Evolutionary conservation across 2,113 vertebrate species (phyloP).

Genomic region (Rhynchopsitta pachyrhyncha): DNA sequence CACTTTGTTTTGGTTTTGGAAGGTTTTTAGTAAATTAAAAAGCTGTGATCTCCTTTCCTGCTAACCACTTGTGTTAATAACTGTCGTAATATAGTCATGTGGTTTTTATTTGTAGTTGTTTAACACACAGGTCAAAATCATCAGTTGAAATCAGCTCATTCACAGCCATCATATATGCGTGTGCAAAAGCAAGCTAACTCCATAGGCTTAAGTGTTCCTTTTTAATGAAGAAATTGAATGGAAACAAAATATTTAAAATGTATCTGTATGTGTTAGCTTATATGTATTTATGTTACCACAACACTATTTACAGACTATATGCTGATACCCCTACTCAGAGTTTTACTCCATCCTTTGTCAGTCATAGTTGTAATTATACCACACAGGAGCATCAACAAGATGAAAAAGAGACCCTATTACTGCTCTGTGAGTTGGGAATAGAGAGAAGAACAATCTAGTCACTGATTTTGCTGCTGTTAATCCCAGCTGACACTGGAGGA

Average conservation of each 20-base stretch:
- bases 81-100: neutral
- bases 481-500: neutral
- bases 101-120: conserved; percentile 46
- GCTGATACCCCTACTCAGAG: neutral
- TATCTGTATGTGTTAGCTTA: neutral
- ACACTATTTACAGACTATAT: neutral
- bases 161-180: neutral
- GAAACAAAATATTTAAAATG: neutral
- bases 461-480: neutral
- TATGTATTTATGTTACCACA: neutral
- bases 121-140: conserved; percentile 4
- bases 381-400: neutral
- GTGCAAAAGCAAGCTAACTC: neutral
- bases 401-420: neutral
- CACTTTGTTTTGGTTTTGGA: conserved; percentile 39
- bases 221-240: neutral
- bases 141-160: neutral
- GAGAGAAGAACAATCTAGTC: neutral
- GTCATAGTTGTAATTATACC: neutral
- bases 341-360: neutral
- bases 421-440: neutral
- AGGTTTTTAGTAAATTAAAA: conserved; percentile 49
- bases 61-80: conserved; percentile 22
- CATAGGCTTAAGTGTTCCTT: neutral
- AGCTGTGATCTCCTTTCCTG: conserved; percentile 39